These are phyloP conservation scores for Batillaria attramentaria DNA, from an alignment of 1,140 invertebrate genomes.

Conservation along the genomic window DNA sequence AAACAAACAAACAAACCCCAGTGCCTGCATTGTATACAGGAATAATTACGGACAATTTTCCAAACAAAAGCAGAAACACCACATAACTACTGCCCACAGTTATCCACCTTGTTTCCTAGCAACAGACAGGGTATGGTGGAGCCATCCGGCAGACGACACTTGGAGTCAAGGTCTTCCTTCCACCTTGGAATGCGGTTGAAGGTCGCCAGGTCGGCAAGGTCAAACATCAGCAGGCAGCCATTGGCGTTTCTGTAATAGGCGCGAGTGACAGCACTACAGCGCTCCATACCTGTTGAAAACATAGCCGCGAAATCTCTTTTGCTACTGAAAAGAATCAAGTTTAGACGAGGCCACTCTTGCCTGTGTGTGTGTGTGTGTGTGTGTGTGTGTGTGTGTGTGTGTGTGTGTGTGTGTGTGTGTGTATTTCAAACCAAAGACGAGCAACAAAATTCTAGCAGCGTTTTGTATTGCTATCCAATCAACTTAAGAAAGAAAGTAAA, in stretches of 20 bases:
- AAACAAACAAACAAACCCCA: no score
- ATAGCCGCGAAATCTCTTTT: constrained; percentile 32
- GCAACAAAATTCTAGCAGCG: no score
- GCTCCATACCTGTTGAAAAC: constrained; percentile 73
- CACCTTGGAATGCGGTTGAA: constrained; percentile 75
- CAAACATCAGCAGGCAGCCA: constrained; percentile 77
- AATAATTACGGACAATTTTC: no score
- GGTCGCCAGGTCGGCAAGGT: constrained; percentile 74
- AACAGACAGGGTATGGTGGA: constrained; percentile 75
- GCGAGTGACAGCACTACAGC: constrained; percentile 77
- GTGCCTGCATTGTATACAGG: no score
- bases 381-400: constrained; percentile 1
- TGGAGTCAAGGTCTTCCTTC: constrained; percentile 76
- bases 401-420: background rate
- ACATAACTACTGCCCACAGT: background rate
- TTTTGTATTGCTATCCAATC: no score
- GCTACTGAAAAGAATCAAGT: background rate
- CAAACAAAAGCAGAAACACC: no score
- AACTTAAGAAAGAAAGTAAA: no score
- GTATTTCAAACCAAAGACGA: background rate
- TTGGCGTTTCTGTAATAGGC: constrained; percentile 77
- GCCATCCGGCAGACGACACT: constrained; percentile 74
- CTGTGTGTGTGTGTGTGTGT: background rate
- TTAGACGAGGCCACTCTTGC: background rate
- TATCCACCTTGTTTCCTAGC: constrained; percentile 75